A percentile compares a stretch with the other conserved stretches of the same genome.
phyloP scores from a whole-genome alignment of 53 echinoderm and acorn worm species.

The Arbacia lixula region DNA sequence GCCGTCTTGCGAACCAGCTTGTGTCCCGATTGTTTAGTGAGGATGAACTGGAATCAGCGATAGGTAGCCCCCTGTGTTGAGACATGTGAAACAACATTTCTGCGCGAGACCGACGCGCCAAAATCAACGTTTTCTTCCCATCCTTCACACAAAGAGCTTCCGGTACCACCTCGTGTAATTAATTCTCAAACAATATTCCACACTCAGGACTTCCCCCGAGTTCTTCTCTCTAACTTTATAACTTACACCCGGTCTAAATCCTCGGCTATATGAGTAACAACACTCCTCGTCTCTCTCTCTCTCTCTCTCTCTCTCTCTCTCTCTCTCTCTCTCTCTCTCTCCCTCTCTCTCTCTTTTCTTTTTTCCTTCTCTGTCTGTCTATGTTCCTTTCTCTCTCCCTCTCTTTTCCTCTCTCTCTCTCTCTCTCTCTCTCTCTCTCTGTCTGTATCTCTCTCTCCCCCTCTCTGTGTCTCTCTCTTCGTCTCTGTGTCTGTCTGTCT shows the following conservation, averaged over 20 bases:
- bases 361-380: too few relatives aligned
- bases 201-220: slow-evolving; percentile 10
- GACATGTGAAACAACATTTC: slow-evolving; percentile 57
- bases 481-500: too few relatives aligned
- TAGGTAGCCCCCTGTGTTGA: slow-evolving; percentile 50
- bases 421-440: too few relatives aligned
- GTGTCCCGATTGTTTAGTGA: slow-evolving; percentile 39
- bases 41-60: slow-evolving; percentile 15
- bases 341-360: too few relatives aligned
- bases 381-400: too few relatives aligned
- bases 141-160: slow-evolving; percentile 37
- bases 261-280: slow-evolving; percentile 9
- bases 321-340: too few relatives aligned
- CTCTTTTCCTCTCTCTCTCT: too few relatives aligned
- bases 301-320: too few relatives aligned
- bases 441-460: too few relatives aligned
- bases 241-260: slow-evolving; percentile 31
- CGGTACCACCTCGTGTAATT: slow-evolving; percentile 41
- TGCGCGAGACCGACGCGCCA: slow-evolving; percentile 5
- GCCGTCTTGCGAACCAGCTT: slow-evolving; percentile 24
- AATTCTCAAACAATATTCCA: slow-evolving; percentile 46
- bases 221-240: slow-evolving; percentile 1
- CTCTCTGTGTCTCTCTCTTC: too few relatives aligned
- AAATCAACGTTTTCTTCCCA: slow-evolving; percentile 26
- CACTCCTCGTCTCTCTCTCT: too few relatives aligned